Evolutionary conservation across 2,888 invertebrate species (phyloP), one percentile per base, ranked within the genome.

Genomic region (Rhagophthalmus giganteus): DNA sequence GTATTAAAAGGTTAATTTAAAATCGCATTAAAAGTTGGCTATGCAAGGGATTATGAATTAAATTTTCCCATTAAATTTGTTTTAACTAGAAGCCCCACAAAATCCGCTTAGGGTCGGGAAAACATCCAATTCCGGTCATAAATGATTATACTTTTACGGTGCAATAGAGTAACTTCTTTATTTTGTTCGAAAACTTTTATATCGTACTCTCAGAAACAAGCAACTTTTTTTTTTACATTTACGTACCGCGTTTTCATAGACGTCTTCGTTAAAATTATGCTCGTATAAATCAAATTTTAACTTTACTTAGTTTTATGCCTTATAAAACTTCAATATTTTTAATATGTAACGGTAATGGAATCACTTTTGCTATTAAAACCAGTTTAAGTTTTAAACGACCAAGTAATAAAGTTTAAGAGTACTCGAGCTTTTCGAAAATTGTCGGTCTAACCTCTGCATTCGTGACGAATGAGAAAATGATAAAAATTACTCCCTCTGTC

Each of bases 311-410:
- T 40, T 47, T 47, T 39, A 40, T 47, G 33, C 47, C 27, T 39
- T 47, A 46, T 47, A 47, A 47, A 47, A 39, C 41, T 40, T 41
- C 40, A 32, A 48, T 48, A 48, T 48, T 48, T 39, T 48, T 48
- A 48, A 48, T 41, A 41, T 41, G 39, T 47, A 47, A 39, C 39
- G 47, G 39, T 47, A 47, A 47, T 47, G 47, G 47, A 47, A 47
- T 47, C 39, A 31, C 40, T 47, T 31, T 39, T 47, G 40, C 32
- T 47, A 47, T 47, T 47, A 46, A 48, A 48, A 48, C 35, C 16
- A 40, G 41, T 34, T 48, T 16, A 34, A 48, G 30, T 48, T 48
- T 48, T 48, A 41, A 48, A 48, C 48, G 48, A 48, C 35, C 12
- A 9, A 2, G 25, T 41, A 40, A 25, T 48, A 48, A 48, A 48